These are phyloP conservation scores for Cryptophagus acutangulus DNA, from an alignment of 2,888 invertebrate genomes.

Conservation along the genomic window DNA sequence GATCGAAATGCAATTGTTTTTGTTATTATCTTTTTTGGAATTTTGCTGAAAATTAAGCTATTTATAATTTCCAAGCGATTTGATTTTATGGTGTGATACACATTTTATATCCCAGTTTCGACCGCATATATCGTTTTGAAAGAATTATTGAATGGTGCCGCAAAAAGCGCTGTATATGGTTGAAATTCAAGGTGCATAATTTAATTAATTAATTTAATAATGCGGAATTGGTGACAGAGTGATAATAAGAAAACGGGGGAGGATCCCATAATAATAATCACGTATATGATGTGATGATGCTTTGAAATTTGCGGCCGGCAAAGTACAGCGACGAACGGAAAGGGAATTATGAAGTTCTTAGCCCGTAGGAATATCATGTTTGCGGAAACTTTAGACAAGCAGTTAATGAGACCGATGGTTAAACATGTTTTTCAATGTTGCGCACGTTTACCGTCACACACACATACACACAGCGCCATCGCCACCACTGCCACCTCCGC, in stretches of 20 bases:
- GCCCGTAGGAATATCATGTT: constrained; percentile 26
- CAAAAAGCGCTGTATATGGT: too few species aligned
- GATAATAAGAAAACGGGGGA: too few species aligned
- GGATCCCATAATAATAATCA: too few species aligned
- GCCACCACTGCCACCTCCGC: too few species aligned
- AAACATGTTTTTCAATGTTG: constrained; percentile 42
- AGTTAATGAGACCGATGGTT: constrained; percentile 37
- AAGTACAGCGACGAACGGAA: too few species aligned
- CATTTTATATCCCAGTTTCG: constrained; percentile 20
- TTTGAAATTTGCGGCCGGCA: too few species aligned
- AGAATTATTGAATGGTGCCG: background rate
- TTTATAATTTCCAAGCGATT: constrained; percentile 38
- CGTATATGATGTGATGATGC: too few species aligned
- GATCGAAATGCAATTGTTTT: background rate
- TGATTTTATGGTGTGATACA: constrained; percentile 31
- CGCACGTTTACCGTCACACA: constrained; percentile 17
- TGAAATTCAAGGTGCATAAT: too few species aligned
- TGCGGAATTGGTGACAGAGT: too few species aligned
- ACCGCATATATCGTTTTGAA: background rate
- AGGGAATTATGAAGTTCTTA: background rate
- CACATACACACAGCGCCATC: constrained; percentile 7
- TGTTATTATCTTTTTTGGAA: constrained; percentile 17
- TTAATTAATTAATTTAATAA: background rate
- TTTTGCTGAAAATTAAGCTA: constrained; percentile 35
- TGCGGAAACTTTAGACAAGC: constrained; percentile 38